These are phyloP conservation scores for Boleophthalmus pectinirostris DNA, from an alignment of 2,113 vertebrate species.

Conservation along the genomic window DNA sequence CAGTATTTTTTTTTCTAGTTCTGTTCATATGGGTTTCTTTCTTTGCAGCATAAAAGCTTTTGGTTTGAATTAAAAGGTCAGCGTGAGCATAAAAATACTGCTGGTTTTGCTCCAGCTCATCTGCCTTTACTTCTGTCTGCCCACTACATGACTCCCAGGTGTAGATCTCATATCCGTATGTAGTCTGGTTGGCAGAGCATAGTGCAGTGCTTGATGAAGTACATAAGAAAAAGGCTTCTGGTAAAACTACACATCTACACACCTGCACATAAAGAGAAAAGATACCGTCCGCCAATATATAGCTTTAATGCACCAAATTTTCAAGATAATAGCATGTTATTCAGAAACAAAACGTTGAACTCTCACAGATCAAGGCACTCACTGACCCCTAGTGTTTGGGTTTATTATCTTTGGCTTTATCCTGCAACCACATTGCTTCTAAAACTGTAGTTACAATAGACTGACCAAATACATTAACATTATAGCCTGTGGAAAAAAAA, in stretches of 20 bases:
- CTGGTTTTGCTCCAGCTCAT: slow-evolving; percentile 30
- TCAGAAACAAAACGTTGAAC: neutral
- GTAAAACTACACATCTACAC: neutral
- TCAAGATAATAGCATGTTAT: neutral
- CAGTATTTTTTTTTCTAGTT: slow-evolving; percentile 16
- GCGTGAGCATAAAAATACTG: slow-evolving; percentile 32
- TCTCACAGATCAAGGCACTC: neutral
- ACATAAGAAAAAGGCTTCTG: neutral
- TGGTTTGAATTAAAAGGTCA: slow-evolving; percentile 58
- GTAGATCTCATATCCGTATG: slow-evolving; percentile 32
- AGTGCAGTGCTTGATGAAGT: slow-evolving; percentile 25
- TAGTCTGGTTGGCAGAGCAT: slow-evolving; percentile 29
- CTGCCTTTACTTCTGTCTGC: slow-evolving; percentile 45
- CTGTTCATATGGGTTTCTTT: slow-evolving; percentile 52
- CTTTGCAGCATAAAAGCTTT: slow-evolving; percentile 57
- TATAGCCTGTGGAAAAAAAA: neutral
- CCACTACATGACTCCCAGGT: slow-evolving; percentile 28
- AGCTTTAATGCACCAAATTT: neutral
- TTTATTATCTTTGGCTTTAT: neutral
- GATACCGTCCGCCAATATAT: neutral
- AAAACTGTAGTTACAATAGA: neutral
- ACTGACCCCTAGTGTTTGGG: neutral
- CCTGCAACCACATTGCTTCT: neutral
- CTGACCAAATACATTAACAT: neutral
- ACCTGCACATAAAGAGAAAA: neutral